Evolutionary conservation across 1,140 invertebrate species (phyloP).

Genomic region (Drosophila prosaltans): DNA sequence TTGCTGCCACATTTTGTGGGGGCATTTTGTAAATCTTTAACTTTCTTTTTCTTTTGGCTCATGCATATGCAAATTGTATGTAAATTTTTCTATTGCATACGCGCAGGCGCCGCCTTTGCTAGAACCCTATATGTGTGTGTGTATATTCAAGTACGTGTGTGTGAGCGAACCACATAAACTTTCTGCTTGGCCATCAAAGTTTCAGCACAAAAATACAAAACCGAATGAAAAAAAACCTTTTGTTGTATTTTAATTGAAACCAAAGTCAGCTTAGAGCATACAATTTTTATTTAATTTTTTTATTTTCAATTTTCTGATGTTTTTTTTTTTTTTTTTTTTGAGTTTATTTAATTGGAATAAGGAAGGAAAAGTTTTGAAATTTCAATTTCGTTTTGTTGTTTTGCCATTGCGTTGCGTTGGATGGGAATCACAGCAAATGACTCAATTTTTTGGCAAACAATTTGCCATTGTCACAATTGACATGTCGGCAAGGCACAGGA

Average conservation of each 20-base stretch:
- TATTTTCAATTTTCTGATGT: background rate
- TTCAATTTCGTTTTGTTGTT: conserved; percentile 8
- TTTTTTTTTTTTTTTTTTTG: background rate
- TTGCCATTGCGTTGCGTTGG: background rate
- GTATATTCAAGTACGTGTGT: background rate
- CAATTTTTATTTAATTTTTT: background rate
- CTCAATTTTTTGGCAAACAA: conserved; percentile 19
- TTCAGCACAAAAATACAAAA: conserved; percentile 19
- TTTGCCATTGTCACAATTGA: conserved; percentile 30
- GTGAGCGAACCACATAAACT: conserved; percentile 18
- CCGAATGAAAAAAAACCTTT: conserved; percentile 8
- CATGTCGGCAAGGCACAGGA: conserved; percentile 5
- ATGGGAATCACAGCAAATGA: conserved; percentile 44
- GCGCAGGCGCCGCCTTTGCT: conserved; percentile 48
- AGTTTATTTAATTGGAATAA: conserved; percentile 53
- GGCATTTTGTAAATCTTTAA: conserved; percentile 68
- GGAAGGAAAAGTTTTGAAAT: conserved; percentile 33
- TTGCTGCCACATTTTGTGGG: conserved; percentile 1
- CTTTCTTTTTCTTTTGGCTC: conserved; percentile 38
- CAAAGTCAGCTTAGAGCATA: conserved; percentile 14
- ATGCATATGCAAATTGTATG: conserved; percentile 76
- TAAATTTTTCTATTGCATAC: conserved; percentile 63
- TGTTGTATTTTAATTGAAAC: conserved; percentile 66
- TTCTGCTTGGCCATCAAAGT: conserved; percentile 16
- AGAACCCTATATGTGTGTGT: background rate